These are phyloP conservation scores for Etheostoma nigrum DNA, from an alignment of 2,797 vertebrate genomes.

Conservation along the genomic window DNA sequence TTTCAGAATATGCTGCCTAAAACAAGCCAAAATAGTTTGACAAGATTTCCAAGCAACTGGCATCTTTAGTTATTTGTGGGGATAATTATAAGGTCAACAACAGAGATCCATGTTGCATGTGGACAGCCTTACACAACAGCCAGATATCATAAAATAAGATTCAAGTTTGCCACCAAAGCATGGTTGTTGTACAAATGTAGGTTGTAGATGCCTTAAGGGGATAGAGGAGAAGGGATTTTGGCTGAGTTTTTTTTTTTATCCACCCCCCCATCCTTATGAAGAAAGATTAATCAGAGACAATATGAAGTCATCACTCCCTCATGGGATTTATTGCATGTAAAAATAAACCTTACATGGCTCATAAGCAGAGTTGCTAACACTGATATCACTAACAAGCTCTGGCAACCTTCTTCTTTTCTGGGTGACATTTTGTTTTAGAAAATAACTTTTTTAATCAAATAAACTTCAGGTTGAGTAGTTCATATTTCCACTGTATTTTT, in stretches of 20 bases:
- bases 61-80: slow-evolving; percentile 22
- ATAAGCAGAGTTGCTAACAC: slow-evolving; percentile 69
- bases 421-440: slow-evolving; percentile 15
- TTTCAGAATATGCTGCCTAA: slow-evolving; percentile 18
- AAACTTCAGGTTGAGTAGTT: slow-evolving; percentile 1
- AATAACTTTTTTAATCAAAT: slow-evolving; percentile 8
- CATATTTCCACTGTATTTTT: neutral
- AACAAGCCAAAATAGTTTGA: slow-evolving; percentile 26
- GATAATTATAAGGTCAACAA: slow-evolving; percentile 16
- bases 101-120: slow-evolving; percentile 6
- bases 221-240: slow-evolving; percentile 67
- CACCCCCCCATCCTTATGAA: slow-evolving; percentile 61
- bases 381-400: slow-evolving; percentile 61
- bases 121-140: slow-evolving; percentile 20
- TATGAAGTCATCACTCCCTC: slow-evolving; percentile 81
- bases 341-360: slow-evolving; percentile 69
- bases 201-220: slow-evolving; percentile 71
- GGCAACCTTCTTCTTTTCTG: slow-evolving; percentile 45
- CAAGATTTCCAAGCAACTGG: slow-evolving; percentile 1
- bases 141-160: slow-evolving; percentile 43
- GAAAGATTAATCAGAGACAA: slow-evolving; percentile 78
- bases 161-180: slow-evolving; percentile 46
- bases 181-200: slow-evolving; percentile 64
- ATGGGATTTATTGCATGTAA: slow-evolving; percentile 79
- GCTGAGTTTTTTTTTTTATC: slow-evolving; percentile 61